phyloP scores from a whole-genome alignment of 2,888 invertebrate genomes.

The Steinernema scapterisci region DNA sequence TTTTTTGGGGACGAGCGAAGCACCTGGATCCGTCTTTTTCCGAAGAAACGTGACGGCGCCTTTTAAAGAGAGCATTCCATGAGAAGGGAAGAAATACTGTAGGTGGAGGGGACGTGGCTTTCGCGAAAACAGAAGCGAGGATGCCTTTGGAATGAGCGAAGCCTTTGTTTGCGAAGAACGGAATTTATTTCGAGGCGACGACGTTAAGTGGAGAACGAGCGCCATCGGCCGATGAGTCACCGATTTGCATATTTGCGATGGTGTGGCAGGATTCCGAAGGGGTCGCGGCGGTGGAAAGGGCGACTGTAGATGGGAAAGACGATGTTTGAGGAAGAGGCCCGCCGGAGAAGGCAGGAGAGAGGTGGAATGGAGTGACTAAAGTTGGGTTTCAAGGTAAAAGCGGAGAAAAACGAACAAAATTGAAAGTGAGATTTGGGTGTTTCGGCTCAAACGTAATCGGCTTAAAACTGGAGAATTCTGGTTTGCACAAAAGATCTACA shows the following conservation, averaged over 20 bases:
- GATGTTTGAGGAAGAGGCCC: not conserved
- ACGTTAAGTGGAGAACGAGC: not conserved
- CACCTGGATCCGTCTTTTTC: conserved; percentile 5
- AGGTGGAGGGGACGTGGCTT: too few species aligned
- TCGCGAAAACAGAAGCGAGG: not conserved
- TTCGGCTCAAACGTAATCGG: too few species aligned
- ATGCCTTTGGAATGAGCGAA: too few species aligned
- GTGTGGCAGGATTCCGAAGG: conserved; percentile 5
- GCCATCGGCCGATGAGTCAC: conserved; percentile 2
- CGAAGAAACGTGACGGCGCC: not conserved
- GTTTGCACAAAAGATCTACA: too few species aligned
- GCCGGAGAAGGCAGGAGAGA: not conserved
- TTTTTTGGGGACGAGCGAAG: not conserved
- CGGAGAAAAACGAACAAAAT: not conserved
- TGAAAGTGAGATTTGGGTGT: not conserved
- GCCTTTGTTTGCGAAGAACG: conserved; percentile 12
- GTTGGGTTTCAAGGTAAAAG: not conserved
- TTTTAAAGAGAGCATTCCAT: not conserved
- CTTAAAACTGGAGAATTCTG: too few species aligned
- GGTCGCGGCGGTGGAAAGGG: not conserved
- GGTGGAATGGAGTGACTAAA: not conserved
- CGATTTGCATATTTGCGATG: conserved; percentile 16
- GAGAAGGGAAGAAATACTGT: not conserved
- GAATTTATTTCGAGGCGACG: conserved; percentile 23
- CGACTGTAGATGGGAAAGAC: not conserved